Evolutionary conservation across 64 coral and sea anemone genomes (phyloP).

Genomic region (Montipora sp.): DNA sequence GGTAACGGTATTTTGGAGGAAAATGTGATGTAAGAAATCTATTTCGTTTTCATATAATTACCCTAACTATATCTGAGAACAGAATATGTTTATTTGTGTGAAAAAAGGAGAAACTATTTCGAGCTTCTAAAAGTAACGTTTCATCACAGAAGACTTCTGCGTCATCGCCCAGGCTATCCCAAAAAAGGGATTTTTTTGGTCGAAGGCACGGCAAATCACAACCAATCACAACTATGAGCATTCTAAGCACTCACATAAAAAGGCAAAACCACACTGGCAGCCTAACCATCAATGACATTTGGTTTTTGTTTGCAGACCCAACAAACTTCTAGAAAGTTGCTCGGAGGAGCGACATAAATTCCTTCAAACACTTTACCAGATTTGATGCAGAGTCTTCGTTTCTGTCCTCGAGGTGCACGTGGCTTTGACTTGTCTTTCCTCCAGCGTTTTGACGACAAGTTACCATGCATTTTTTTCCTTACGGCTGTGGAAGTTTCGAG

Average conservation of each 20-base stretch:
- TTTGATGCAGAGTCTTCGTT: not conserved
- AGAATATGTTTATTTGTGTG: too few relatives aligned
- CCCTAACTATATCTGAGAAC: too few relatives aligned
- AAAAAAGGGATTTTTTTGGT: too few relatives aligned
- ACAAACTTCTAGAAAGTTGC: constrained; percentile 16
- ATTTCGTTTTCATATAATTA: too few relatives aligned
- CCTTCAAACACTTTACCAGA: constrained; percentile 40
- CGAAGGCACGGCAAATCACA: too few relatives aligned
- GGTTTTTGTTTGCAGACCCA: constrained; percentile 4
- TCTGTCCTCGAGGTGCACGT: not conserved
- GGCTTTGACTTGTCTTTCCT: not conserved
- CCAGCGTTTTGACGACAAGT: not conserved
- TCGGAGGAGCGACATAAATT: constrained; percentile 18
- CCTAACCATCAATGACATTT: not conserved
- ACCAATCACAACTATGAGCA: not conserved
- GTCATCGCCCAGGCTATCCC: too few relatives aligned
- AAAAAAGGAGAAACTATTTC: too few relatives aligned
- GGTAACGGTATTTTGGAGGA: too few relatives aligned
- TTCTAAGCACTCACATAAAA: too few relatives aligned
- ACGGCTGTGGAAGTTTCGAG: not conserved
- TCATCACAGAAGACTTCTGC: too few relatives aligned
- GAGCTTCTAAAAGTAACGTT: too few relatives aligned
- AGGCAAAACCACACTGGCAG: not conserved
- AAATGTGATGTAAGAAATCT: too few relatives aligned
- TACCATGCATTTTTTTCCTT: not conserved